Evolutionary conservation across 2,888 invertebrate genomes (phyloP), one percentile per base, ranked within the genome.

Genomic region (Malachius bipustulatus): DNA sequence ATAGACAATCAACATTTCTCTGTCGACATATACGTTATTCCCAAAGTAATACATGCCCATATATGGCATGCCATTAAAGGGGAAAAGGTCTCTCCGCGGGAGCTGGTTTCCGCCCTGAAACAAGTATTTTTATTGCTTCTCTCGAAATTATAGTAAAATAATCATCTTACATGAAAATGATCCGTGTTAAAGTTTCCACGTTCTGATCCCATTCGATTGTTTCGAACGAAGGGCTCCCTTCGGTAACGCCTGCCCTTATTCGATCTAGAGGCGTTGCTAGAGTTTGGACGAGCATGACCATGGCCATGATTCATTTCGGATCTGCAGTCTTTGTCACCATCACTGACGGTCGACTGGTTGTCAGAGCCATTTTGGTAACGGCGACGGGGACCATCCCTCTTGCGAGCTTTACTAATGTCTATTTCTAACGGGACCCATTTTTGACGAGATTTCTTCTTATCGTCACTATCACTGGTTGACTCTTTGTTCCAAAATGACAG

Each of bases 341-440:
- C 59, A 38, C 59, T 62, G 26, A 59, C 62, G 32, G 57, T 61
- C 14, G 61, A 59, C 37, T 58, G 57, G 3, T 47, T 54, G 36
- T 61, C 60, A 14, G 45, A 42, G 11, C 45, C 36, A 28, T 47
- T 39, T 34, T 49, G 46, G 14, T 41, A 26, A 26, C 46, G 39
- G 26, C 43, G 41, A 30, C 42, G 41, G 26, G 69, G 66, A 38
- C 74, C 70, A 31, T 78, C 79, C 48, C 75, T 72, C 53, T 75
- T 75, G 41, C 76, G 65, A 30, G 71, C 72, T 48, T 81, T 80
- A 38, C 79, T 75, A 45, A 83, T 69, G 54, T 90, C 88, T 42
- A 93, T 85, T 51, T 87, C 87, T 39, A 93, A 65, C 0, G 90
- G 91, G 38, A 89, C 80, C 93, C 93, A 93, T 61, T 88, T 91